A percentile compares a stretch with the other conserved stretches of the same genome.
phyloP scores from a whole-genome alignment of 2,888 invertebrate species.

The Stenodema calcarata region DNA sequence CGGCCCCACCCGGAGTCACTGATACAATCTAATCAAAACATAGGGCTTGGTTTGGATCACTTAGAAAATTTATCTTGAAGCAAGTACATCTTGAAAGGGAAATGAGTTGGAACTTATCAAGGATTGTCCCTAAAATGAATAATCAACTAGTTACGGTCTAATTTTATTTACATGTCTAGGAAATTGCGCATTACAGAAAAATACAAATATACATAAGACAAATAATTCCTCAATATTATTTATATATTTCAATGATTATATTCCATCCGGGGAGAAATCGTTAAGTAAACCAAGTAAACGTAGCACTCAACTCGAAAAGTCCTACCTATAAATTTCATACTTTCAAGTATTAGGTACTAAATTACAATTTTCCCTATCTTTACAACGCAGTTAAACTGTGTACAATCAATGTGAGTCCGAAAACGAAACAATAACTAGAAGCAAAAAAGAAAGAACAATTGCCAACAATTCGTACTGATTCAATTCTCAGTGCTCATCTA shows the following conservation, averaged over 20 bases:
- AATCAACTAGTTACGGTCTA: neutral
- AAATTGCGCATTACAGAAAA: constrained; percentile 43
- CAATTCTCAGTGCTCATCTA: neutral
- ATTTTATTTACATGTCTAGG: constrained; percentile 41
- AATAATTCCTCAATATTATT: neutral
- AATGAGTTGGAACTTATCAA: too few species aligned
- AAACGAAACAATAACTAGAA: neutral
- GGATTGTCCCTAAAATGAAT: too few species aligned
- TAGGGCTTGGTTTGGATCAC: too few species aligned
- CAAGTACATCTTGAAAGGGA: too few species aligned
- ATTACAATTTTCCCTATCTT: neutral
- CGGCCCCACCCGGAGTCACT: too few species aligned
- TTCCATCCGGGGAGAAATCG: neutral
- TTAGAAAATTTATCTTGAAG: too few species aligned
- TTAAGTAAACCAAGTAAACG: neutral
- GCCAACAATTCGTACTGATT: neutral
- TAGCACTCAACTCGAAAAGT: neutral
- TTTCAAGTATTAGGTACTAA: neutral
- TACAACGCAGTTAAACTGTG: neutral
- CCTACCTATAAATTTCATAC: neutral
- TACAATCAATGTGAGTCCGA: neutral
- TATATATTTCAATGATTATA: too few species aligned
- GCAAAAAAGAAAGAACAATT: constrained; percentile 4
- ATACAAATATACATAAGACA: constrained; percentile 51
- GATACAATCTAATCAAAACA: too few species aligned